Conservation (phyloP, 1,140 invertebrate species). For the Dendroctonus valens region DNA sequence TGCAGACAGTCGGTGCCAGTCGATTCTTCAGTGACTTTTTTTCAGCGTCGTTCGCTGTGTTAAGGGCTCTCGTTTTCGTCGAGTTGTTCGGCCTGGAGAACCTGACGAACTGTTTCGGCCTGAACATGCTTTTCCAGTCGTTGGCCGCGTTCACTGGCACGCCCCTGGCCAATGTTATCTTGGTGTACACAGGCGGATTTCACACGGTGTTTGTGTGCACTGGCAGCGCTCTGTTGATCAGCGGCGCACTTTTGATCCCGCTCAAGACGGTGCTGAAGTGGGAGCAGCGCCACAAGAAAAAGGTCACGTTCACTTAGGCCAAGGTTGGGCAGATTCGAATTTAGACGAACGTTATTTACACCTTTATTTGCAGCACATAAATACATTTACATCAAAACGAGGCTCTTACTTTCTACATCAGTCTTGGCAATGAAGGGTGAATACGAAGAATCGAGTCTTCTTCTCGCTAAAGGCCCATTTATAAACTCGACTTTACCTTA, state of each 20-base stretch:
- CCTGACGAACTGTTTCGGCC: conserved; percentile 93
- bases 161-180: conserved; percentile 79
- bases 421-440: too few relatives aligned
- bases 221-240: conserved; percentile 54
- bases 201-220: conserved; percentile 89
- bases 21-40: conserved; percentile 23
- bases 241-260: conserved; percentile 42
- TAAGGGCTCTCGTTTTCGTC: conserved; percentile 95
- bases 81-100: conserved; percentile 94
- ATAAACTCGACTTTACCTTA: too few relatives aligned
- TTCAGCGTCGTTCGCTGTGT: conserved; percentile 90
- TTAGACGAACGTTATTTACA: too few relatives aligned
- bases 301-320: neutral
- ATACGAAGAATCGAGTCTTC: too few relatives aligned
- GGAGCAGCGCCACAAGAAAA: conserved; percentile 27
- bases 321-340: too few relatives aligned
- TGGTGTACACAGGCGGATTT: conserved; percentile 75
- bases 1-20: neutral
- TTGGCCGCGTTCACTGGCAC: conserved; percentile 82
- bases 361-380: too few relatives aligned
- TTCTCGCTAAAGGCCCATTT: too few relatives aligned
- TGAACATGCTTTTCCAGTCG: conserved; percentile 91
- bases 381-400: too few relatives aligned
- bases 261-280: conserved; percentile 32
- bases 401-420: too few relatives aligned